phyloP scores from a whole-genome alignment of 2,113 vertebrate genomes.

The Dromaius novaehollandiae region DNA sequence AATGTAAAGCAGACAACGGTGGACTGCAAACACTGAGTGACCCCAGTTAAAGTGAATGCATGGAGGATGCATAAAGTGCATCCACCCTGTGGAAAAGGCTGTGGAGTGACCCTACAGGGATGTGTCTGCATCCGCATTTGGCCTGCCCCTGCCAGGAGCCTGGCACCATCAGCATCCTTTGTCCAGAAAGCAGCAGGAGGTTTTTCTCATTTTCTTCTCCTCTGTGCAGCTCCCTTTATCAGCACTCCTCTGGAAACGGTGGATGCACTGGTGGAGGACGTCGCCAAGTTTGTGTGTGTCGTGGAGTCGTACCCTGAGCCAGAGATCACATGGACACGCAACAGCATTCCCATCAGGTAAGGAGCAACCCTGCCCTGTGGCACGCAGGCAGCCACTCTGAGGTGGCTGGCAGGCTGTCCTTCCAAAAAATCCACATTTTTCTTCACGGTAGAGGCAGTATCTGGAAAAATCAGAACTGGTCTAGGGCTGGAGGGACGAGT shows the following conservation, averaged over 20 bases:
- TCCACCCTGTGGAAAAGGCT: background rate
- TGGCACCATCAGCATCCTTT: background rate
- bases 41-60: fast-evolving
- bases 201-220: background rate
- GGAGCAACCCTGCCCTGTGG: background rate
- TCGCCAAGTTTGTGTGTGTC: slow-evolving; percentile 94
- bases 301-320: slow-evolving; percentile 90
- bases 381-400: background rate
- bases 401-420: background rate
- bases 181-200: fast-evolving
- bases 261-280: slow-evolving; percentile 89
- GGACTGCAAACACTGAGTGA: background rate
- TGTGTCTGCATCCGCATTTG: fast-evolving
- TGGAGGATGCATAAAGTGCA: background rate
- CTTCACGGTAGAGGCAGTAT: background rate
- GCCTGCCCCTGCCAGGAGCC: no score
- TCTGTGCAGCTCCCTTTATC: slow-evolving; percentile 86
- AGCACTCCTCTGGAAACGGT: slow-evolving; percentile 91
- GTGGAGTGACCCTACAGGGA: background rate
- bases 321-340: slow-evolving; percentile 93
- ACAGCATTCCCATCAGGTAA: slow-evolving; percentile 93
- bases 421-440: background rate
- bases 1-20: background rate
- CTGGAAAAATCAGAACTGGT: background rate
- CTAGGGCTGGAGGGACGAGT: background rate